phyloP scores from a whole-genome alignment of 2,888 invertebrate species.

The Drosophila kambysellisi region DNA sequence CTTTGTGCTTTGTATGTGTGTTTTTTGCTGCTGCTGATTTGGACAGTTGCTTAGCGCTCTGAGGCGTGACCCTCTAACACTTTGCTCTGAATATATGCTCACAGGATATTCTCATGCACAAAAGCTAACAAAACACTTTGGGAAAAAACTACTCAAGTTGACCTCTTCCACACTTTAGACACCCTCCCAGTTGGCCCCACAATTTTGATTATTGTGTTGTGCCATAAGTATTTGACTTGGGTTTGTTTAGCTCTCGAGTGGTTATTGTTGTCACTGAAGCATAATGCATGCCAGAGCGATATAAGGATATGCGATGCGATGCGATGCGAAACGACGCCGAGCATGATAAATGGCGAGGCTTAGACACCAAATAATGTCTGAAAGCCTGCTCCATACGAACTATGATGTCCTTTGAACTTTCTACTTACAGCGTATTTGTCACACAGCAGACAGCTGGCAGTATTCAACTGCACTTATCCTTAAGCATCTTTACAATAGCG shows the following conservation, averaged over 20 bases:
- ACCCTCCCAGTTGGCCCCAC: background rate
- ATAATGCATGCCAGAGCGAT: constrained; percentile 53
- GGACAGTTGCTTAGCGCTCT: constrained; percentile 42
- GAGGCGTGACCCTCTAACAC: constrained; percentile 37
- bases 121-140: constrained; percentile 30
- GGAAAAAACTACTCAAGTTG: constrained; percentile 41
- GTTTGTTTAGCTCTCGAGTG: constrained; percentile 63
- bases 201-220: constrained; percentile 37
- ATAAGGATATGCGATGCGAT: constrained; percentile 44
- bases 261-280: constrained; percentile 74
- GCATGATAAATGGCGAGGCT: constrained; percentile 67
- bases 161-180: constrained; percentile 20
- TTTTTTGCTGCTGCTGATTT: constrained; percentile 28
- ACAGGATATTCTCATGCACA: constrained; percentile 3
- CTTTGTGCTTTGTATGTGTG: background rate
- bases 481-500: constrained; percentile 43
- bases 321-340: constrained; percentile 24
- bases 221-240: constrained; percentile 48
- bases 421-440: constrained; percentile 52
- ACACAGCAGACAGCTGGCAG: constrained; percentile 26
- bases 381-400: constrained; percentile 32
- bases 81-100: constrained; percentile 35
- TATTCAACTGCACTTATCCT: constrained; percentile 63
- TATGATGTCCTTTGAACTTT: constrained; percentile 38
- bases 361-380: constrained; percentile 51